Evolutionary conservation across 2,113 vertebrate species (phyloP), one percentile per base, ranked within the genome.

Genomic region (Thryonomys swinderianus): DNA sequence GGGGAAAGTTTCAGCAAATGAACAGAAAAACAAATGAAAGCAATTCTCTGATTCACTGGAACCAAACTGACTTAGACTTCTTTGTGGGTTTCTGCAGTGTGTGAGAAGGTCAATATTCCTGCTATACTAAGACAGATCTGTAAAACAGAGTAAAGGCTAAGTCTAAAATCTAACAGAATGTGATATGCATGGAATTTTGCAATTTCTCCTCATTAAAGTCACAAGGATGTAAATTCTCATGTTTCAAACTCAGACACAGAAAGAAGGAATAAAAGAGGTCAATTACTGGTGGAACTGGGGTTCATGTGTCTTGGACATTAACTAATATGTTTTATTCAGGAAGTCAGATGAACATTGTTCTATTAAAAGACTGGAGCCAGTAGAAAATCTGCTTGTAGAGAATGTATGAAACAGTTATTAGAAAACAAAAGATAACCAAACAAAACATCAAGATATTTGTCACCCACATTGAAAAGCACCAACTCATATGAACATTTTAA

Each of bases 391-490:
- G 51, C 40, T 91, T 2, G 23, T 40, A 93, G 61, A 67, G 25
- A 69, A 1, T n/a, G 1, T 14, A 71, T 59, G 51, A 55, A 88
- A 12, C 2, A 91, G 76, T 71, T 90, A 55, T 84, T 87, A 91
- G 42, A 81, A 95, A 95, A 76, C 3, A 40, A 92, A 93, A 78
- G 40, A 13, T 48, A 82, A 73, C 17, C 23, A 88, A 81, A 3
- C 40, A 91, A 51, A 45, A 17, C 12, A 48, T 23, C 40, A 37
- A 57, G 87, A 85, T 88, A 57, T 84, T 30, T 96, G 20, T 66
- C 48, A 78, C 27, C 30, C n/a, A 59, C 9, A 21, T 55, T 30
- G 32, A 74, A 91, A 45, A 91, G 14, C 62, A 55, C 17, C 53
- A 82, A 78, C 13, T 62, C 53, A 71, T n/a, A 53, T 10, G 51